Percentiles rank a stretch among this genome's conserved stretches.
Conservation (phyloP, 2,888 invertebrate species). For the Drosophila borborema region DNA sequence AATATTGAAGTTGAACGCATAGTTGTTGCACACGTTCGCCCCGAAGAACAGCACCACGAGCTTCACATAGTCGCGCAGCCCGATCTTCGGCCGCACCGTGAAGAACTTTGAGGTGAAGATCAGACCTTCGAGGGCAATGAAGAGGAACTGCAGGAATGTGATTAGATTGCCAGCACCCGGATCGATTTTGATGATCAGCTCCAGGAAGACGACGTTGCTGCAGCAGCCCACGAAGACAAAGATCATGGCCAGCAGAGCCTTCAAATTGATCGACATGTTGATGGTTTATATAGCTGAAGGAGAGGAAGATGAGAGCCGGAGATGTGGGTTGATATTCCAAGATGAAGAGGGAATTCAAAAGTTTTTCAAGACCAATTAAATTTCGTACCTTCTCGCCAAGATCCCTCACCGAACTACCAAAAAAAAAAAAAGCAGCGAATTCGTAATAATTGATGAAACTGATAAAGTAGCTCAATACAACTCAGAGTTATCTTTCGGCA, state of each 20-base stretch:
- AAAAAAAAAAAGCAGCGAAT: neutral
- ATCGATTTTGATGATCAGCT: constrained; percentile 94
- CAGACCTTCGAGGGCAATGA: constrained; percentile 96
- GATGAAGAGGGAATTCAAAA: no score
- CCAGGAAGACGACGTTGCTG: constrained; percentile 94
- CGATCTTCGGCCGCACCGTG: constrained; percentile 90
- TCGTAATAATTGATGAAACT: neutral
- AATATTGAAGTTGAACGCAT: constrained; percentile 98
- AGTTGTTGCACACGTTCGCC: constrained; percentile 96
- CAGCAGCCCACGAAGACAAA: constrained; percentile 95
- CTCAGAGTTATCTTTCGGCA: neutral
- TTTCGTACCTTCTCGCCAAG: neutral
- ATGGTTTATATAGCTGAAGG: neutral
- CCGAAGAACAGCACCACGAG: constrained; percentile 96
- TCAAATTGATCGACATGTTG: constrained; percentile 82
- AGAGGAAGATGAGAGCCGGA: neutral
- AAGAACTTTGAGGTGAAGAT: constrained; percentile 94
- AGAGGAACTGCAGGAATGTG: constrained; percentile 97
- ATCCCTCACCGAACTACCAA: neutral
- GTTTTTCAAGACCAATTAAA: no score
- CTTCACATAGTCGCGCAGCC: constrained; percentile 91
- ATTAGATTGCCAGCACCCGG: constrained; percentile 97
- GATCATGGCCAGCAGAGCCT: constrained; percentile 89
- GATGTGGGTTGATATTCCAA: neutral
- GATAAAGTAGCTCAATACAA: neutral